Conservation (phyloP, 2,888 invertebrate genomes). For the Malthinus seriepunctatus region DNA sequence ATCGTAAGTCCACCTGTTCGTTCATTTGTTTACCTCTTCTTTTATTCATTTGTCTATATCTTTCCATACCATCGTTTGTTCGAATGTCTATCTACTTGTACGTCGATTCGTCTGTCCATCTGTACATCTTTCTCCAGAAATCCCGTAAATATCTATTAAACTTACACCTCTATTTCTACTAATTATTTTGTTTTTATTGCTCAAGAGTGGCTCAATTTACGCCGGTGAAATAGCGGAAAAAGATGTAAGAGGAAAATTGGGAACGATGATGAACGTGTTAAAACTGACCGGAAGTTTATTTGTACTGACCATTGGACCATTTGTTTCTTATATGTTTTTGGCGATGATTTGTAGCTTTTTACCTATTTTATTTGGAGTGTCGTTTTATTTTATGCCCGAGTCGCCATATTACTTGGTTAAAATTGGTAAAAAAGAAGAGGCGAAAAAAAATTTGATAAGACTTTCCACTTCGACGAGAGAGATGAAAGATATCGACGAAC, state of each 20-base stretch:
- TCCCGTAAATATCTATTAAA: too few species aligned
- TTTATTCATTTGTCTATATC: too few species aligned
- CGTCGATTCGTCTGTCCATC: too few species aligned
- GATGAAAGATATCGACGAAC: constrained; percentile 45
- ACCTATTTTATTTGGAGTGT: constrained; percentile 47
- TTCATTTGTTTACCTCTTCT: too few species aligned
- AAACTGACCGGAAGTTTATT: constrained; percentile 51
- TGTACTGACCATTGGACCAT: constrained; percentile 50
- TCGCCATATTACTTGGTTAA: constrained; percentile 53
- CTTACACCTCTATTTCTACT: neutral
- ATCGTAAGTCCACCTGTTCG: too few species aligned
- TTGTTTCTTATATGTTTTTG: constrained; percentile 48
- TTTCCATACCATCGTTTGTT: too few species aligned
- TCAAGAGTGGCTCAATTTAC: constrained; percentile 59
- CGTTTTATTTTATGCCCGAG: constrained; percentile 54
- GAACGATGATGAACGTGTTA: constrained; percentile 48
- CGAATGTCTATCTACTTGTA: too few species aligned
- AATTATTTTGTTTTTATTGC: constrained; percentile 24
- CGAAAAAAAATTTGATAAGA: constrained; percentile 42
- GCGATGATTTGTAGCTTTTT: constrained; percentile 46
- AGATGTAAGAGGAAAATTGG: constrained; percentile 56
- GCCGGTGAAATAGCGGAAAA: constrained; percentile 61
- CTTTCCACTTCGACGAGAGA: constrained; percentile 18
- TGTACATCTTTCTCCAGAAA: too few species aligned
- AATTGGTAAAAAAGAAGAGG: constrained; percentile 46